Evolutionary conservation across 2,888 invertebrate species (phyloP), one percentile per base, ranked within the genome.

Genomic region (Lasioglossum oenotherae): DNA sequence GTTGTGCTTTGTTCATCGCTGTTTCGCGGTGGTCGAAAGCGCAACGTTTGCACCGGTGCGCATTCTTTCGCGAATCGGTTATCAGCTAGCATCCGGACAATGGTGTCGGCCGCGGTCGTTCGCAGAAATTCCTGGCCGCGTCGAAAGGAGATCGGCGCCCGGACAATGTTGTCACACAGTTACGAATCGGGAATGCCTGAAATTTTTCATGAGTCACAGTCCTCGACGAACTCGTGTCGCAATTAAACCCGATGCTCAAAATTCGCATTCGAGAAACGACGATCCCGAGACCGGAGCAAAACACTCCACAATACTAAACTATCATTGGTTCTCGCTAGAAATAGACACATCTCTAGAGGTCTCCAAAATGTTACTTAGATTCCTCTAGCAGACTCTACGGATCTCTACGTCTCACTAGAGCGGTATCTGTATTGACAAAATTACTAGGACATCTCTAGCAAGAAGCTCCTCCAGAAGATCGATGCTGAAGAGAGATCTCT

Each of bases 21-120:
- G 53, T 23, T 23, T 23, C 23, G 19, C 53, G 23, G 6, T 31
- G 35, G 6, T 6, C 19, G 60, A 31, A 35, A 67, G 44, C 38
- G 74, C 23, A 12, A 74, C 49, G 72, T 67, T 41, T 8, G 74
- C 82, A 27, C 6, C n/a, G 8, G 60, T 31, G 74, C 46, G 27
- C 60, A 12, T 74, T 74, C 74, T 69, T 77, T 74, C 76, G 46
- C 38, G 85, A 74, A 77, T 76, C 60, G 44, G 76, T 81, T 86
- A 86, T 86, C 81, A 82, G 71, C 71, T 64, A 46, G 35, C 38
- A 14, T 10, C 60, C 38, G 23, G 72, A 84, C 91, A 92, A 89
- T 92, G 91, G 82, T 87, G 89, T 91, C 69, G 90, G 91, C 23
- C 90, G 60, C 44, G 75, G 31, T 35, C 23, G 53, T 84, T 67